Evolutionary conservation across 2,888 invertebrate genomes (phyloP), one percentile per base, ranked within the genome.

Genomic region (Pachliopta kotzebuea): DNA sequence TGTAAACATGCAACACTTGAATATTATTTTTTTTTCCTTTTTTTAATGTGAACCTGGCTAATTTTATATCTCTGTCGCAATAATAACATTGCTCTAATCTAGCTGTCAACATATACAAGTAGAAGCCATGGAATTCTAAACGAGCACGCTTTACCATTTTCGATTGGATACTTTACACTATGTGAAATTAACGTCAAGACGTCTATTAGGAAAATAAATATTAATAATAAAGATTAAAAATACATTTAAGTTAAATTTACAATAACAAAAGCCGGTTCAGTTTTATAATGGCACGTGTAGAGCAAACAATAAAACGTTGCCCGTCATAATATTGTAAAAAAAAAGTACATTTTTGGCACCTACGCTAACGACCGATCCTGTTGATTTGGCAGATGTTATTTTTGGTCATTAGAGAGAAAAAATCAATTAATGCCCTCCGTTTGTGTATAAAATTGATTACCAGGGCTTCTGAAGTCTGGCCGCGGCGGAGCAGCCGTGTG

Each of bases 381-480:
- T 83, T 76, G 77, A 77, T 81, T 83, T 83, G 85, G 88, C 89
- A 90, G 90, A 89, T 90, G 90, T 84, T 88, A 80, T 83, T 88
- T 84, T 84, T 81, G 83, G 82, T 89, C 86, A 85, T 90, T 90
- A 89, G 79, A 79, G 76, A 72, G 76, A 82, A 87, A 82, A 90
- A 90, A 86, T 84, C 85, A 85, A 89, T 89, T 88, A 89, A 85
- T 84, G 84, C 83, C 85, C 83, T 77, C 81, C 78, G 85, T 89
- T 89, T 90, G 88, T 89, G 85, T 86, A 88, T 79, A 87, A 90
- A 90, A 90, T 90, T 90, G 90, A 90, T 90, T 88, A 90, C 81
- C 71, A 64, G 72, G 73, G 86, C 89, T 90, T 88, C 90, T 86
- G 87, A 88, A 88, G 85, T 81, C 82, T 75, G 76, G 72, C 76